Evolutionary conservation across 2,888 invertebrate genomes (phyloP), one percentile per base, ranked within the genome.

Genomic region (Cantharis rustica): DNA sequence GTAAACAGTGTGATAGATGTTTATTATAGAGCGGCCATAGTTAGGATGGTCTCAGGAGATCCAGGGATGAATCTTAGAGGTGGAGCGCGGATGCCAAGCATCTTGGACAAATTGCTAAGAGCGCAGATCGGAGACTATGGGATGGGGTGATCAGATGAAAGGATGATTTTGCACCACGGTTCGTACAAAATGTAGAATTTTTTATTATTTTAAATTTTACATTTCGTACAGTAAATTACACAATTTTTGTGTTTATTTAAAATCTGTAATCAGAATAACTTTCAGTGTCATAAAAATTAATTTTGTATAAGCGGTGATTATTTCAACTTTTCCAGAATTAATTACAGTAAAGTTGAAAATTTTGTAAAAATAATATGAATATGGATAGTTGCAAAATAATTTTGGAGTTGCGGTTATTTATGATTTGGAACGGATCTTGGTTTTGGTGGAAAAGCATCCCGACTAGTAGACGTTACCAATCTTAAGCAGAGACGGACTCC

Each of bases 61-160:
- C 80, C 79, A 80, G 83, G 86, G 86, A 87, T 86, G 87, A 87
- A 87, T 87, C 87, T 86, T 86, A 83, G 85, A 86, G 87, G 86
- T 85, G 86, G 86, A 86, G 86, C 86, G 84, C 80, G 79, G 80
- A 79, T 79, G 81, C 82, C 81, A 79, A 76, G 83, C 82, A 85
- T 84, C 86, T 87, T 86, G 87, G 87, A 87, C 87, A 87, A 87
- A 87, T 87, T 87, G 87, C 87, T 85, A 84, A 85, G 83, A 85
- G 86, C 84, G 84, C 84, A 84, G 85, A 85, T 85, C 85, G 82
- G 84, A 84, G 82, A 81, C 81, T 79, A 64, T 77, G 80, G 82
- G 82, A 75, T 79, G 82, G 80, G 81, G 81, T 81, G 82, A 83
- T 81, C 81, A 81, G 79, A 76, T 75, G 74, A 75, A 73, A 61